Evolutionary conservation across 2,113 vertebrate species (phyloP).

Genomic region (Sminthopsis crassicaudata): DNA sequence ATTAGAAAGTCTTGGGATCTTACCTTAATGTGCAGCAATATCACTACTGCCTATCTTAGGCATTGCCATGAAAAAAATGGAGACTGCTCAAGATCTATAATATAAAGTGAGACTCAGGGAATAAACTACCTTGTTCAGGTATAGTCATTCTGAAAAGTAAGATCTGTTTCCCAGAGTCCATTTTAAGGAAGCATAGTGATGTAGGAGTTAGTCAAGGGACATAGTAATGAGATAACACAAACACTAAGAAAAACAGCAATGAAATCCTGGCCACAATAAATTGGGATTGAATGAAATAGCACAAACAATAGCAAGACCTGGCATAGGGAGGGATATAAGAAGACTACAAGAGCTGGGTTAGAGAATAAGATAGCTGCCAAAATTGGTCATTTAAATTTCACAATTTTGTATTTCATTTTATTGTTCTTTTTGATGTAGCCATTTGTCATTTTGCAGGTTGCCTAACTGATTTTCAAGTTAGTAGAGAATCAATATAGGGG

Average conservation of each 20-base stretch:
- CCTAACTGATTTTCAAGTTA: neutral
- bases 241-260: neutral
- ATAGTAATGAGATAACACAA: neutral
- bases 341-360: neutral
- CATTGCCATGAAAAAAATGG: neutral
- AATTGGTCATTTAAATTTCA: neutral
- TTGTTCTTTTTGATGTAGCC: neutral
- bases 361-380: neutral
- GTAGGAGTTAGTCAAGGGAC: neutral
- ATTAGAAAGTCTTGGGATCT: neutral
- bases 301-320: neutral
- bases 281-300: neutral
- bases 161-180: neutral
- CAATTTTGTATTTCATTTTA: neutral
- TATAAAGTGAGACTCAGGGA: neutral
- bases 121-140: neutral
- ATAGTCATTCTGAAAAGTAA: neutral
- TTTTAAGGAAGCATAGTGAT: neutral
- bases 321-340: neutral
- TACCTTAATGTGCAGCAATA: neutral
- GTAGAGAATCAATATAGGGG: neutral
- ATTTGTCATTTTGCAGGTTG: neutral
- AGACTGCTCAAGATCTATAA: neutral
- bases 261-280: neutral
- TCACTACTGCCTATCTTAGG: neutral